These are phyloP conservation scores for Bergia sp. DNA, from an alignment of 92 coral and sea anemone species.

Conservation along the genomic window DNA sequence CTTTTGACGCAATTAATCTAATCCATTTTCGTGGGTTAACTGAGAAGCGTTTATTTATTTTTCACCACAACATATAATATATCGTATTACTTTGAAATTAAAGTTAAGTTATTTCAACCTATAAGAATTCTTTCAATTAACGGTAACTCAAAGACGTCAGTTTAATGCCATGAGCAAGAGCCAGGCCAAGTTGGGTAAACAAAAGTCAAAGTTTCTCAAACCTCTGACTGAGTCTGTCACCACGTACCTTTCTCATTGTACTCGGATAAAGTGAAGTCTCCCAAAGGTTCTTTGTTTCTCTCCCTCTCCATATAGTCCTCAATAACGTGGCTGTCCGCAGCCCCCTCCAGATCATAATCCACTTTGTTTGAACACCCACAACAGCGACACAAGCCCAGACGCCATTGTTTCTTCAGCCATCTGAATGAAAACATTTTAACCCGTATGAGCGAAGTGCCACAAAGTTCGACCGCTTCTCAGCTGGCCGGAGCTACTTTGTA, in stretches of 20 bases:
- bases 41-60: too few relatives aligned
- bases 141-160: too few relatives aligned
- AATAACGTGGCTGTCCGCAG: constrained; percentile 53
- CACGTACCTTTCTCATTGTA: constrained; percentile 93
- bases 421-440: constrained; percentile 29
- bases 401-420: constrained; percentile 76
- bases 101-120: too few relatives aligned
- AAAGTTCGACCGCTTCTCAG: too few relatives aligned
- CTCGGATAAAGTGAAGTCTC: constrained; percentile 91
- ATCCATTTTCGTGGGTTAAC: too few relatives aligned
- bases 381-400: constrained; percentile 69
- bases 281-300: constrained; percentile 75
- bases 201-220: neutral
- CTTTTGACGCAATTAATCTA: too few relatives aligned
- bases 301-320: constrained; percentile 91
- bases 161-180: neutral
- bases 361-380: constrained; percentile 60
- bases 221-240: neutral
- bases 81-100: too few relatives aligned
- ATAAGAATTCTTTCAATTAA: too few relatives aligned
- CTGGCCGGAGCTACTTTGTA: too few relatives aligned
- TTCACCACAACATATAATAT: too few relatives aligned
- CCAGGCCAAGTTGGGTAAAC: neutral
- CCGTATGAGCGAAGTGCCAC: too few relatives aligned
- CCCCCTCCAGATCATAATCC: constrained; percentile 59